phyloP scores from a whole-genome alignment of 2,797 vertebrate genomes.

The Parotocinclus haroldoi region DNA sequence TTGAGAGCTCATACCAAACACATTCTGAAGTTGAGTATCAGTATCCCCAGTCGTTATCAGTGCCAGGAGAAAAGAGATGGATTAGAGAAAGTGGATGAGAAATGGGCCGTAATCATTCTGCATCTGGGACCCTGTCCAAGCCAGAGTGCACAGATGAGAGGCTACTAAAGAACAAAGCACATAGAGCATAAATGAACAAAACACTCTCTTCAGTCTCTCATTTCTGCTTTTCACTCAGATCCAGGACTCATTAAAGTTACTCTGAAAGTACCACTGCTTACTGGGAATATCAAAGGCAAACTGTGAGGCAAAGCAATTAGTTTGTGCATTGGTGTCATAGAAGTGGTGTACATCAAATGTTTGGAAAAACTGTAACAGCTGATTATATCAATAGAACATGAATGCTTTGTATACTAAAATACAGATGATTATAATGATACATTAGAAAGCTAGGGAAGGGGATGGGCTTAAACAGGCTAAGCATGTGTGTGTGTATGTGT shows the following conservation, averaged over 20 bases:
- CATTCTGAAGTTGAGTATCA: constrained; percentile 45
- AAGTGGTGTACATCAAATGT: too few relatives aligned
- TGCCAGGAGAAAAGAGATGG: constrained; percentile 41
- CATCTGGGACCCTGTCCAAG: constrained; percentile 63
- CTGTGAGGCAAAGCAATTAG: too few relatives aligned
- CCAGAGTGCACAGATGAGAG: constrained; percentile 50
- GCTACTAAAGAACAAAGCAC: constrained; percentile 49
- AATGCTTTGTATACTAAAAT: too few relatives aligned
- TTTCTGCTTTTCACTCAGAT: constrained; percentile 8
- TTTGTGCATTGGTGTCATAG: too few relatives aligned
- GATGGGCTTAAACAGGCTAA: too few relatives aligned
- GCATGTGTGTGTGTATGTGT: too few relatives aligned
- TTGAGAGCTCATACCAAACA: constrained; percentile 48
- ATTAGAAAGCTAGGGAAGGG: too few relatives aligned
- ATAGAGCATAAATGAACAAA: constrained; percentile 40
- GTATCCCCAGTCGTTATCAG: constrained; percentile 55
- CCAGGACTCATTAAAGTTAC: constrained; percentile 18
- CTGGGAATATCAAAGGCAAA: too few relatives aligned
- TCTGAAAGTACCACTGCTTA: too few relatives aligned
- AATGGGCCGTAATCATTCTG: constrained; percentile 53
- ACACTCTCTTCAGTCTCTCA: constrained; percentile 9
- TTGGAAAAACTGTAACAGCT: too few relatives aligned
- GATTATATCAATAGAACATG: too few relatives aligned
- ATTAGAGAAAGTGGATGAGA: constrained; percentile 34
- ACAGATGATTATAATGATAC: too few relatives aligned